Evolutionary conservation across 2,888 invertebrate species (phyloP).

Genomic region (Eilema griseolum): DNA sequence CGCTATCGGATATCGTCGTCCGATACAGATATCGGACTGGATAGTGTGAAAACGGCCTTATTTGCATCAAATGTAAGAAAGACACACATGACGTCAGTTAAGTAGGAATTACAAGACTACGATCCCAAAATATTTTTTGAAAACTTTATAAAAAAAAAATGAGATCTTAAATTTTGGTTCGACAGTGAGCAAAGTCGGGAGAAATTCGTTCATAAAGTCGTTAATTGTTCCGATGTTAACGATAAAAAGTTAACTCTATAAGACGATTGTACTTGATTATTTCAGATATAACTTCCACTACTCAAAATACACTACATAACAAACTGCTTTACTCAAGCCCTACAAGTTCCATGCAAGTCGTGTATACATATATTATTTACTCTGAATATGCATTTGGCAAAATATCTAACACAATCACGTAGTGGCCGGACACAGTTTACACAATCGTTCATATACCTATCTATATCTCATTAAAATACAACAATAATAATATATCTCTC

Average conservation of each 20-base stretch:
- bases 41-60: too few species aligned
- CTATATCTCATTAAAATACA: slow-evolving; percentile 80
- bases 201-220: slow-evolving; percentile 77
- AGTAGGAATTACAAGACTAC: slow-evolving; percentile 41
- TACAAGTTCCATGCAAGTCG: slow-evolving; percentile 70
- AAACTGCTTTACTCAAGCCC: slow-evolving; percentile 67
- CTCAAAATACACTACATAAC: slow-evolving; percentile 58
- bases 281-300: slow-evolving; percentile 65
- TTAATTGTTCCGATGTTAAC: slow-evolving; percentile 69
- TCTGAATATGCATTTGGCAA: slow-evolving; percentile 74
- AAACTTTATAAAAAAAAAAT: slow-evolving; percentile 66
- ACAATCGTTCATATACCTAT: slow-evolving; percentile 74
- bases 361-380: slow-evolving; percentile 68
- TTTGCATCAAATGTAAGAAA: slow-evolving; percentile 38
- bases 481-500: slow-evolving; percentile 82
- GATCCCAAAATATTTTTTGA: slow-evolving; percentile 45
- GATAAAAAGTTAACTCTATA: slow-evolving; percentile 59
- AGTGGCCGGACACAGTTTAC: slow-evolving; percentile 82
- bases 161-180: slow-evolving; percentile 84
- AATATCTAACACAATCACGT: slow-evolving; percentile 76
- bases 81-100: slow-evolving; percentile 43
- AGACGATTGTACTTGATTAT: slow-evolving; percentile 80
- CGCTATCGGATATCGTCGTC: too few species aligned
- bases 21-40: too few species aligned
- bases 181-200: slow-evolving; percentile 77